These are phyloP conservation scores for Calypte anna DNA, from an alignment of 2,113 vertebrate species.

Conservation along the genomic window DNA sequence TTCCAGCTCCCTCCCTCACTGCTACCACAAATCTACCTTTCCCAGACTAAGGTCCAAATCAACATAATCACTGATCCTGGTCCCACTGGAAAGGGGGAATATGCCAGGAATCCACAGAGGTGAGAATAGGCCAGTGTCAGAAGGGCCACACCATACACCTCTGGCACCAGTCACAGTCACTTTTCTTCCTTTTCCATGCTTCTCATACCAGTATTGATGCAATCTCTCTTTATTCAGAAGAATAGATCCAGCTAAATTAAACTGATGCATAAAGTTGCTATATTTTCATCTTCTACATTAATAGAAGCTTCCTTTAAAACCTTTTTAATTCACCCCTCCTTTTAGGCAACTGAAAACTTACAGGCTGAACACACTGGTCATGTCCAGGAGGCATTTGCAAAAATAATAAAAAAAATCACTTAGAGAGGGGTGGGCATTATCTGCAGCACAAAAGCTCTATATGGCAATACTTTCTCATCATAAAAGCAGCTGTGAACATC, in stretches of 20 bases:
- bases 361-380: background rate
- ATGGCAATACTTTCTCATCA: background rate
- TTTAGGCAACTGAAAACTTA: background rate
- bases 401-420: no score
- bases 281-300: background rate
- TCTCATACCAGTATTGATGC: background rate
- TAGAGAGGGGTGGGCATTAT: background rate
- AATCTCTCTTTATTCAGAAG: background rate
- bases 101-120: background rate
- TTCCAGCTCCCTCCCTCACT: background rate
- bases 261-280: background rate
- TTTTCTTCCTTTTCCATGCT: background rate
- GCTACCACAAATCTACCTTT: background rate
- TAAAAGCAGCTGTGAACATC: background rate
- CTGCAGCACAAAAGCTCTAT: background rate
- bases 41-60: background rate
- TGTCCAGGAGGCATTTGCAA: background rate
- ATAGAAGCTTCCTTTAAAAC: background rate
- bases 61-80: background rate
- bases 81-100: background rate
- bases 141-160: background rate
- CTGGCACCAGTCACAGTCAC: background rate
- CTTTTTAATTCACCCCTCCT: background rate
- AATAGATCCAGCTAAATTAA: background rate
- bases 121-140: background rate